Conservation (phyloP, 2,797 vertebrate species). For the Poeciliopsis gracilis region DNA sequence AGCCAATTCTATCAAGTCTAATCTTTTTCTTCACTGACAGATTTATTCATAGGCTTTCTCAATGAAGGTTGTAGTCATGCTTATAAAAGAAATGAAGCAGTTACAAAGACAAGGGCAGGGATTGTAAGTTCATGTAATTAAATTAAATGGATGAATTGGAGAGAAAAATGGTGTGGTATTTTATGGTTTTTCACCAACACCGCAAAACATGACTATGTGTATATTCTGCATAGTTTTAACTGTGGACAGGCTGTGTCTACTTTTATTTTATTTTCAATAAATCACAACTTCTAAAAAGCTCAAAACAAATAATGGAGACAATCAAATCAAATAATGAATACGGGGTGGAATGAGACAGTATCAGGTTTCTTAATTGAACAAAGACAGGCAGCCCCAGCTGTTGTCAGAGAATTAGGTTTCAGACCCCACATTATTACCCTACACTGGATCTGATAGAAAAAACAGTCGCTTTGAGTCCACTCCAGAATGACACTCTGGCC, state of each 20-base stretch:
- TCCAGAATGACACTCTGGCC: constrained; percentile 61
- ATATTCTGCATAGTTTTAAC: background rate
- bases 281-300: constrained; percentile 22
- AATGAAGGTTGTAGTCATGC: constrained; percentile 50
- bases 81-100: constrained; percentile 53
- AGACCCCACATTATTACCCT: constrained; percentile 59
- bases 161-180: constrained; percentile 54
- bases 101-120: constrained; percentile 55
- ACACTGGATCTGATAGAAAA: constrained; percentile 64
- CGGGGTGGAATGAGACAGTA: constrained; percentile 12
- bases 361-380: constrained; percentile 56
- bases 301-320: constrained; percentile 33
- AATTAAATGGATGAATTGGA: constrained; percentile 59
- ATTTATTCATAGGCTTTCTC: constrained; percentile 44
- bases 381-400: constrained; percentile 67
- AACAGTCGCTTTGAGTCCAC: constrained; percentile 50
- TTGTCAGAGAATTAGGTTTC: constrained; percentile 68
- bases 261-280: constrained; percentile 27
- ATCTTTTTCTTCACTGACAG: constrained; percentile 28
- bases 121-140: constrained; percentile 58
- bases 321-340: constrained; percentile 43
- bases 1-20: constrained; percentile 33
- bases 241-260: constrained; percentile 40
- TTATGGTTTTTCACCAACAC: constrained; percentile 36
- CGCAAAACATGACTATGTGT: constrained; percentile 13